Evolutionary conservation across 2,888 invertebrate species (phyloP).

Genomic region (Oxycera nigricornis): DNA sequence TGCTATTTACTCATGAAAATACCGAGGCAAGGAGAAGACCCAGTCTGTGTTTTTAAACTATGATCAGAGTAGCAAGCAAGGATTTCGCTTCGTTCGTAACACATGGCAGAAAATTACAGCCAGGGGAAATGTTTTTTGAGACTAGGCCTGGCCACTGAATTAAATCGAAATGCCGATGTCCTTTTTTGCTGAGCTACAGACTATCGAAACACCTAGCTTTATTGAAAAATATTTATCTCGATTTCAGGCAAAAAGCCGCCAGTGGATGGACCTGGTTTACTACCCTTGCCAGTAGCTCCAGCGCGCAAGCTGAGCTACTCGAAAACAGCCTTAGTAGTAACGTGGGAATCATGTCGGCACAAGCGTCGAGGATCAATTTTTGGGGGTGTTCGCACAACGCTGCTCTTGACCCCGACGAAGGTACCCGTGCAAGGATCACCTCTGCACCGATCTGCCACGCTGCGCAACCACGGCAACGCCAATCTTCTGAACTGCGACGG

Average conservation of each 20-base stretch:
- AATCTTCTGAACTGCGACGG: constrained; percentile 50
- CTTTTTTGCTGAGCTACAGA: too few species aligned
- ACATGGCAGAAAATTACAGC: too few species aligned
- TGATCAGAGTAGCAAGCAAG: too few species aligned
- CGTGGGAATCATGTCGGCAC: constrained; percentile 74
- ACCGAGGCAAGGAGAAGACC: too few species aligned
- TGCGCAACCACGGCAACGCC: constrained; percentile 64
- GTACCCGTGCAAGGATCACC: constrained; percentile 56
- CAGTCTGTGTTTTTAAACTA: too few species aligned
- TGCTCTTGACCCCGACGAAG: constrained; percentile 66
- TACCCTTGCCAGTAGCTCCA: constrained; percentile 45
- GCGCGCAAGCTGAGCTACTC: constrained; percentile 62
- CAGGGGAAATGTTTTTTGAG: too few species aligned
- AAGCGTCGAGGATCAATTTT: constrained; percentile 75
- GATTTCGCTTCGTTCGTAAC: too few species aligned
- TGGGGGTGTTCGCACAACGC: constrained; percentile 70
- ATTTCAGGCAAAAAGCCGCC: constrained; percentile 5
- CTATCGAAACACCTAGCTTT: too few species aligned
- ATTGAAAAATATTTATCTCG: too few species aligned
- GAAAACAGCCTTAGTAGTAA: constrained; percentile 68
- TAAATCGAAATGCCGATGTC: too few species aligned
- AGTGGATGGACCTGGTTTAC: not conserved
- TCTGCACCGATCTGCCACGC: constrained; percentile 68
- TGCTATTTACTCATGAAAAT: too few species aligned
- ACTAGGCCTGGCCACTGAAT: too few species aligned